Evolutionary conservation across 92 coral and sea anemone genomes (phyloP), one percentile per base, ranked within the genome.

Genomic region (Parazoanthus darwini): DNA sequence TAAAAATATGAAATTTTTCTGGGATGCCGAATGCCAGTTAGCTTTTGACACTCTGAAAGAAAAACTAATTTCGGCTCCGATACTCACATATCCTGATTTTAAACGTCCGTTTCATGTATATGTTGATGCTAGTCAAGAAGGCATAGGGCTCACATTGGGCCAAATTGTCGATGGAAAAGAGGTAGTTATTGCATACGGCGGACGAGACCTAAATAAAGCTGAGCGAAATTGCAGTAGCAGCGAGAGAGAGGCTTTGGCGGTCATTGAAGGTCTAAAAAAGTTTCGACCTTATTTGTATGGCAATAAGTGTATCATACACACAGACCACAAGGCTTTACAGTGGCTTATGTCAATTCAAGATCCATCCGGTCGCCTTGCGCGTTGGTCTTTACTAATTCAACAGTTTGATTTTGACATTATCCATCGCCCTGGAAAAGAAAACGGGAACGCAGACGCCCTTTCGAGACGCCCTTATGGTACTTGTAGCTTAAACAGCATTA

Each of bases 221-320:
- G 90, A 90, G 77, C 77, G 4, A 39, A 39, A 39, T 39, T 39
- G 4, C 42, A 80, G 84, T 29, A 89, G 86, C 36, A 86, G 88
- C 22, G 92, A 90, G 63, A 73, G 89, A 48, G 92, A 90, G 59
- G 92, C 84, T 3, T 82, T 90, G 59, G 88, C 90, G 23, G 92
- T 85, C 14, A 86, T 85, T 38, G 92, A 85, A 7, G 89, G 89
- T 26, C 81, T 85, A 9, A 90, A 78, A 26, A 68, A 72, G 36
- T 90, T 90, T 90, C 92, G 80, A 37, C 86, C 89, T 33, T 90
- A 90, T 78, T 67, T 90, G 29, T 63, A 78, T 33, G 89, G 92
- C 7, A 65, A 73, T n/a, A 75, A 68, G n/a, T 88, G 67, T 35
- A 33, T 72, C 29, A 79, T 88, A 15, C 86, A 88, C 71, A 88